Evolutionary conservation across 2,797 vertebrate species (phyloP), one percentile per base, ranked within the genome.

Genomic region (Hafferia zeledoni): DNA sequence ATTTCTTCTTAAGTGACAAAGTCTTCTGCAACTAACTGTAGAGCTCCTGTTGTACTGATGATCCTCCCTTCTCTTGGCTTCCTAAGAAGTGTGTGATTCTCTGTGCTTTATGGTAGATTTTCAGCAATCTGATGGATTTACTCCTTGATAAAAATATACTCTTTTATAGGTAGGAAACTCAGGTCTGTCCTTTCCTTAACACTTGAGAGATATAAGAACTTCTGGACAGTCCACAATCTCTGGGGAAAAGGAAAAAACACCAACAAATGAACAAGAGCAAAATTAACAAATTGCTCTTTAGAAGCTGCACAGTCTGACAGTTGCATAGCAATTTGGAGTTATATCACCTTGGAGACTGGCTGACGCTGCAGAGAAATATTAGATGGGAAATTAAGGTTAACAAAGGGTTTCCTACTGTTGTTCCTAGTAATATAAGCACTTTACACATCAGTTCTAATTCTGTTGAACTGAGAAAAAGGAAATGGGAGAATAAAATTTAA

Each of bases 381-480:
- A 93, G 87, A 90, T 83, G 37, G 82, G 89, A 87, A 95, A 91
- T 89, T 44, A 69, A 93, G 81, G 94, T 96, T 95, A 96, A 93
- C 90, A 91, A 89, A 41, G 91, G 89, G 74, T 89, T 97, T 90
- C 84, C 80, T 90, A 90, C 85, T 87, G 69, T 93, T 95, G 96
- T 96, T 96, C 71, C 57, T 93, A 86, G 89, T 96, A 91, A 78
- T 78, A 80, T 52, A 89, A 94, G 91, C 71, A 81, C 70, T 95
- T 95, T 95, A 88, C 95, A 94, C 64, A 83, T 78, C 35, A 77
- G 81, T 70, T 79, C 91, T 96, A 96, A 96, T 93, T 91, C 82
- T 64, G 67, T 83, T 94, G 91, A 90, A 81, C 56, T 55, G 50
- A 87, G 80, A 69, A 91, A 94, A 93, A 91, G 94, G 95, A 93